Conservation (phyloP, 92 coral and sea anemone genomes). For the Bergia puertoricense region DNA sequence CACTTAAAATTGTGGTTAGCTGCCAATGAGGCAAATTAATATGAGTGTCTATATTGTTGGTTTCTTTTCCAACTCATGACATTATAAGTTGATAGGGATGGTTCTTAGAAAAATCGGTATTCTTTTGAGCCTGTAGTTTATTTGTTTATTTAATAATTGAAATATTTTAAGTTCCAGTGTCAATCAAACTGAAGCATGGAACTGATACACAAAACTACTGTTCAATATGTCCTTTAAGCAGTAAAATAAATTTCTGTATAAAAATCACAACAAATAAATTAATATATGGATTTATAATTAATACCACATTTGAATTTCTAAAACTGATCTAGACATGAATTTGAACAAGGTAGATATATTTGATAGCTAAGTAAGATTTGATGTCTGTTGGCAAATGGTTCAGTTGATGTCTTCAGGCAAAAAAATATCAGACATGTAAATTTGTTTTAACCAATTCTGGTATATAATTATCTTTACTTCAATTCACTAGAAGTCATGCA, state of each 20-base stretch:
- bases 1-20: not conserved
- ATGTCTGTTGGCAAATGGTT: not conserved
- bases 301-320: too few species aligned
- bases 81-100: not conserved
- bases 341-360: too few species aligned
- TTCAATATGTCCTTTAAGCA: not conserved
- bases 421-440: not conserved
- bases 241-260: not conserved
- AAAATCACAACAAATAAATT: too few species aligned
- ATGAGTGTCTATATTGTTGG: not conserved
- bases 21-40: not conserved
- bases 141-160: not conserved
- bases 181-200: not conserved
- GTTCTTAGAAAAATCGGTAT: not conserved
- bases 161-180: not conserved
- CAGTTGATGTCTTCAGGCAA: not conserved
- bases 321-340: too few species aligned
- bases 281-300: too few species aligned
- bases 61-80: not conserved
- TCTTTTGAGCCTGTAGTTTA: not conserved
- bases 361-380: too few species aligned
- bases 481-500: not conserved
- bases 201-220: too few species aligned
- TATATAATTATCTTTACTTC: not conserved
- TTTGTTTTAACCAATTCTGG: not conserved